Evolutionary conservation across 2,888 invertebrate genomes (phyloP), one percentile per base, ranked within the genome.

Genomic region (Drosophila imparisetae): DNA sequence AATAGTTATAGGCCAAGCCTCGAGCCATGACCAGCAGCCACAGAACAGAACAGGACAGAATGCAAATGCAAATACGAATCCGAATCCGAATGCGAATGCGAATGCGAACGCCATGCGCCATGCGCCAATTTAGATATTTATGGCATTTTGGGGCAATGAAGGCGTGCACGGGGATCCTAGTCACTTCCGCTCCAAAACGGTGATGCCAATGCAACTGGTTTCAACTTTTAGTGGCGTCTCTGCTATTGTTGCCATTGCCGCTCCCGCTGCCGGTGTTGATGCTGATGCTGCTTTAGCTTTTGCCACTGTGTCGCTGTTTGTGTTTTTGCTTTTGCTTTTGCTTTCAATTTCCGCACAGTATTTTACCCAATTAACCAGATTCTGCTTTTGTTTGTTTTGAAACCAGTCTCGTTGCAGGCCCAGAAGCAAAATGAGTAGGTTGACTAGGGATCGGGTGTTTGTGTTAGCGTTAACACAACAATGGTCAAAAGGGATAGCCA

Each of bases 301-400:
- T 48, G 52, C 15, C 24, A 55, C 34, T 30, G 24, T 57, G 69
- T 36, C 36, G 27, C 49, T 80, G 75, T 75, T 66, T 73, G 67
- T 74, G 75, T 75, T 79, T 86, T 81, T 75, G 75, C 71, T 80
- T 86, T 83, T 74, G 75, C 75, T 78, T 86, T 81, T 81, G 75
- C 82, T 86, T 89, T 89, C 86, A 83, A 86, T 86, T 86, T 86
- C 87, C 87, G 89, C 74, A 61, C 63, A 83, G 70, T 75, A 78
- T 84, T 86, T 86, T 83, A 86, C 89, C 86, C 83, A 86, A 86
- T 86, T 86, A 89, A 86, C 86, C 86, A 82, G 86, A 86, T 89
- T 86, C 86, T 72, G 83, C 74, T 66, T 86, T 80, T 84, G 75
- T 86, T 80, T 87, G 81, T 79, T 81, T 73, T 79, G 60, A 65